A percentile compares a stretch with the other conserved stretches of the same genome.
Evolutionary conservation across 2,888 invertebrate species (phyloP).

Genomic region (Trichacis sp.): DNA sequence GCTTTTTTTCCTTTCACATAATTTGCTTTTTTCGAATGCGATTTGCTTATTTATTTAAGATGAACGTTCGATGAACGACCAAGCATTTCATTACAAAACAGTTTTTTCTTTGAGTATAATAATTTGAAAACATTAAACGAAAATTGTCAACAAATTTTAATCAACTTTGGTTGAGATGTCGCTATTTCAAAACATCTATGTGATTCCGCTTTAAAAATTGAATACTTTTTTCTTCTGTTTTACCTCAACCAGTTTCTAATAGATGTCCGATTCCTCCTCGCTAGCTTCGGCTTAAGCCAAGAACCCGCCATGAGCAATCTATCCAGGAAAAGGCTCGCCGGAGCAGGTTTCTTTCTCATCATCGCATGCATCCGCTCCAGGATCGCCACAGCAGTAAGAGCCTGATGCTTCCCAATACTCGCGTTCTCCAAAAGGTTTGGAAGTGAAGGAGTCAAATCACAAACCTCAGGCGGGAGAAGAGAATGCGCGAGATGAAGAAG

Average conservation of each 20-base stretch:
- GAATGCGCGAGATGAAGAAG: slow-evolving; percentile 88
- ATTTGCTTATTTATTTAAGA: too few relatives aligned
- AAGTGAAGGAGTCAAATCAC: slow-evolving; percentile 84
- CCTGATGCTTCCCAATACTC: slow-evolving; percentile 82
- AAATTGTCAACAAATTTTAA: too few relatives aligned
- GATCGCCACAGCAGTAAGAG: slow-evolving; percentile 85
- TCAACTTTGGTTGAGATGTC: too few relatives aligned
- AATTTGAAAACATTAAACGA: too few relatives aligned
- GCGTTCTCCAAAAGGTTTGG: slow-evolving; percentile 86
- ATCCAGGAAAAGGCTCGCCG: slow-evolving; percentile 86
- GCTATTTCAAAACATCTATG: too few relatives aligned
- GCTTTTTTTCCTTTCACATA: too few relatives aligned
- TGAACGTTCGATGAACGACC: too few relatives aligned
- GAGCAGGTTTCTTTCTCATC: slow-evolving; percentile 84
- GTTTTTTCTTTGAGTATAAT: too few relatives aligned
- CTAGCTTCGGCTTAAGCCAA: slow-evolving; percentile 59
- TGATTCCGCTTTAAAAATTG: too few relatives aligned
- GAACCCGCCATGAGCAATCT: slow-evolving; percentile 75
- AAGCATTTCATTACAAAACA: too few relatives aligned
- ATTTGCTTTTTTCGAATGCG: too few relatives aligned
- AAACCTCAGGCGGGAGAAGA: slow-evolving; percentile 88
- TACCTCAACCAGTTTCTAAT: slow-evolving; percentile 60
- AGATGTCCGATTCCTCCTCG: slow-evolving; percentile 55
- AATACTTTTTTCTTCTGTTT: too few relatives aligned
- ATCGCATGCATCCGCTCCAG: slow-evolving; percentile 83